Evolutionary conservation across 2,888 invertebrate genomes (phyloP), one percentile per base, ranked within the genome.

Genomic region (Andrena bicolor): DNA sequence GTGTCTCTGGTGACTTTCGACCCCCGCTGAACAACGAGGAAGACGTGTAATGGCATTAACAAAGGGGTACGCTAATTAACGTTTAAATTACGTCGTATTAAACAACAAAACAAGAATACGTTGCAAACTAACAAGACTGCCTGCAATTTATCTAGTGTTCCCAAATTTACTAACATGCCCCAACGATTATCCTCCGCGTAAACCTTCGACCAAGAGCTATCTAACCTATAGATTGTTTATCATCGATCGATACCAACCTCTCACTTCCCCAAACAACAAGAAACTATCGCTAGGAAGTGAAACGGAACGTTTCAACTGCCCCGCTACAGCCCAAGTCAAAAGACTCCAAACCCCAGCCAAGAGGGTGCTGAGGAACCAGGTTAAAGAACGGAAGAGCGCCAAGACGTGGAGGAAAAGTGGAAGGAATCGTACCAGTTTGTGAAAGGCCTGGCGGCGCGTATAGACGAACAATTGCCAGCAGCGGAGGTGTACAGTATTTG

Each of bases 401-500:
- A 16, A 28, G 60, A 56, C 51, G 41, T 74, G 48, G n/a, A 28
- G 48, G n/a, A 28, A 41, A 48, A 70, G 51, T 48, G 61, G 65
- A 66, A 61, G 58, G 41, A 80, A 77, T 64, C 69, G 58, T 53
- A 28, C 20, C 41, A 56, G 56, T 56, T n/a, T 20, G 69, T 75
- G 51, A 82, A 79, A 66, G 68, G 41, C 30, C 28, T 51, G 51
- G 56, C 63, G 51, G 26, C 60, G 63, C 61, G 74, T 58, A 63
- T 65, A 63, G 53, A 61, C 49, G 53, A 51, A 61, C 48, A 77
- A 64, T 86, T 74, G 32, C 20, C 32, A 58, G 48, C 60, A 7
- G 20, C 28, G 48, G 41, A 26, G 49, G 23, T 48, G 56, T 66
- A 20, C 58, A 74, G 70, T 86, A 88, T 88, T 89, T 88, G 88